Percentiles rank a stretch among this genome's conserved stretches.
Evolutionary conservation across 2,797 vertebrate species (phyloP).

Genomic region (Cuniculus paca): DNA sequence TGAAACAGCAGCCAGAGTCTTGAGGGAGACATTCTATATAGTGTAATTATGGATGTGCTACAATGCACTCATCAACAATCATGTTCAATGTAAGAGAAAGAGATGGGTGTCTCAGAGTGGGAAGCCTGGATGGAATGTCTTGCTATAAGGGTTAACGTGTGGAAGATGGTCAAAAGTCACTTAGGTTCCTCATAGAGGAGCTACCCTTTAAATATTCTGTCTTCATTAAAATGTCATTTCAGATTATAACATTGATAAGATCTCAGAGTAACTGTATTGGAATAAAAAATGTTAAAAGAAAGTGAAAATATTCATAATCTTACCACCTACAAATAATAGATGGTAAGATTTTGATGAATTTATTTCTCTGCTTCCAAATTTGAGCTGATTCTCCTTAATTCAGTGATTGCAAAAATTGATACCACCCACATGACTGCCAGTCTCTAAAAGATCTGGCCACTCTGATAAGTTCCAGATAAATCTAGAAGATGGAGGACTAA

Average conservation of each 20-base stretch:
- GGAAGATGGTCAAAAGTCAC: neutral
- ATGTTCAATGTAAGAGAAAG: neutral
- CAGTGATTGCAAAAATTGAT: neutral
- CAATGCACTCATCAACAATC: conserved; percentile 57
- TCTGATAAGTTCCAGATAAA: neutral
- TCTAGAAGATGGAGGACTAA: neutral
- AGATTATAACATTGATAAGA: neutral
- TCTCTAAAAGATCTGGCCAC: neutral
- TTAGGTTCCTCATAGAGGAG: neutral
- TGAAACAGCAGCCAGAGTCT: conserved; percentile 77
- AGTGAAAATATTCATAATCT: conserved; percentile 2
- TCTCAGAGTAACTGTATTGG: neutral
- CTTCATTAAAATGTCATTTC: neutral
- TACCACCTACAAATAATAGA: neutral
- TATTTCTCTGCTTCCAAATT: conserved; percentile 8
- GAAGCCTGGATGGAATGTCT: neutral
- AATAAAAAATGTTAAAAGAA: neutral
- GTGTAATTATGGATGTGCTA: conserved; percentile 74
- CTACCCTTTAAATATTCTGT: neutral
- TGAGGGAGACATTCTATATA: conserved; percentile 70
- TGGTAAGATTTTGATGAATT: neutral
- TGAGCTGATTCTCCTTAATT: neutral
- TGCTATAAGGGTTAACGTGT: neutral
- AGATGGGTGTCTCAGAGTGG: neutral
- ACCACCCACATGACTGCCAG: neutral